A percentile compares a stretch with the other conserved stretches of the same genome.
These are phyloP conservation scores for Phenacoccus solenopsis DNA, from an alignment of 1,140 invertebrate genomes.

Conservation along the genomic window DNA sequence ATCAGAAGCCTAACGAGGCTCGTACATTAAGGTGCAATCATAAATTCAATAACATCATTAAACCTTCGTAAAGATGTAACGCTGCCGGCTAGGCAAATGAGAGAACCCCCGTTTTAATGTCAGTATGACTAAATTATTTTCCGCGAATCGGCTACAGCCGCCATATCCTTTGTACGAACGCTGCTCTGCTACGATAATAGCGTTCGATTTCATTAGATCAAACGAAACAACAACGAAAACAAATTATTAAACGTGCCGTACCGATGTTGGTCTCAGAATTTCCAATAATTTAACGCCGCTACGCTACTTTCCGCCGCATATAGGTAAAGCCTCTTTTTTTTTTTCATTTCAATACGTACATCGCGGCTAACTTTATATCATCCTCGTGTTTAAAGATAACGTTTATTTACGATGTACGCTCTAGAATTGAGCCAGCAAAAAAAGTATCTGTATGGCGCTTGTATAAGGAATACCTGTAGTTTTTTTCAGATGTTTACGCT, in stretches of 20 bases:
- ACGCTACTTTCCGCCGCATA: too few relatives aligned
- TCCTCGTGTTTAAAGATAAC: too few relatives aligned
- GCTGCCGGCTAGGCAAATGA: not conserved
- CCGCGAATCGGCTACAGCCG: not conserved
- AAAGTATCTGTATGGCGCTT: too few relatives aligned
- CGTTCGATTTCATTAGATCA: not conserved
- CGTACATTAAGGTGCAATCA: not conserved
- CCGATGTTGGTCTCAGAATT: too few relatives aligned
- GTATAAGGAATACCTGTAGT: too few relatives aligned
- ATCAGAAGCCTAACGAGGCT: not conserved
- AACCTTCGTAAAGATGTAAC: not conserved
- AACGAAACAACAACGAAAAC: not conserved
- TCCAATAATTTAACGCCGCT: too few relatives aligned
- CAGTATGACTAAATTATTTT: not conserved
- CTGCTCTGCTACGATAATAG: not conserved
- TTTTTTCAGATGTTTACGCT: too few relatives aligned
- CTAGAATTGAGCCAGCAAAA: too few relatives aligned
- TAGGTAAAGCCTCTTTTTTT: too few relatives aligned
- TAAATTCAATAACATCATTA: slow-evolving; percentile 3
- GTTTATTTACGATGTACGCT: too few relatives aligned
- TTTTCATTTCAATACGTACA: too few relatives aligned
- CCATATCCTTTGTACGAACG: not conserved
- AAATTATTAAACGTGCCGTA: not conserved
- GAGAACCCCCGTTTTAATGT: not conserved
- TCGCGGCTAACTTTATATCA: too few relatives aligned